Evolutionary conservation across 1,140 invertebrate genomes (phyloP).

Genomic region (Sipha flava): DNA sequence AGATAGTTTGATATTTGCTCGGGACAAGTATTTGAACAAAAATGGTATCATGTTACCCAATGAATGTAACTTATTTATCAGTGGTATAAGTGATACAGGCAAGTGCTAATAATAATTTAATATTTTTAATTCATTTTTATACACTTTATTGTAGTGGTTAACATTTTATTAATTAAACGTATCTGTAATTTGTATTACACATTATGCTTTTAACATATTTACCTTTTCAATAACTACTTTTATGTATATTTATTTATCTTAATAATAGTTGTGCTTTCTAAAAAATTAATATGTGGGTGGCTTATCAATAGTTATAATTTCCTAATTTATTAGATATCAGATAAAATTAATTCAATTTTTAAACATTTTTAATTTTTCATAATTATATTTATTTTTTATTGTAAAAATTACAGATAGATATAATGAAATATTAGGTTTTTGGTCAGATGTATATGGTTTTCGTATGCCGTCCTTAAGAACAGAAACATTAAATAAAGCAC

Average conservation of each 20-base stretch:
- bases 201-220: too few species aligned
- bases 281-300: too few species aligned
- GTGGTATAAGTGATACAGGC: constrained; percentile 82
- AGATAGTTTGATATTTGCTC: constrained; percentile 78
- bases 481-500: constrained; percentile 80
- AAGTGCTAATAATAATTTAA: constrained; percentile 39
- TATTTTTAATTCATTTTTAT: background rate
- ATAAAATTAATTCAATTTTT: background rate
- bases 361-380: too few species aligned
- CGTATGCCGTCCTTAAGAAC: constrained; percentile 91
- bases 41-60: constrained; percentile 79
- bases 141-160: too few species aligned
- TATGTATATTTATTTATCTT: too few species aligned
- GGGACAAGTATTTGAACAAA: constrained; percentile 81
- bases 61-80: constrained; percentile 76
- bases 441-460: constrained; percentile 95
- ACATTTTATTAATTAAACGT: too few species aligned
- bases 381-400: constrained; percentile 37
- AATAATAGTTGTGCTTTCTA: too few species aligned
- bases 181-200: too few species aligned
- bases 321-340: too few species aligned
- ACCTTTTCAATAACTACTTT: too few species aligned
- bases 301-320: too few species aligned
- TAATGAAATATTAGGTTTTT: constrained; percentile 69
- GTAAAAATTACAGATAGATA: constrained; percentile 51